Evolutionary conservation across 2,113 vertebrate species (phyloP).

Genomic region (Ia io): DNA sequence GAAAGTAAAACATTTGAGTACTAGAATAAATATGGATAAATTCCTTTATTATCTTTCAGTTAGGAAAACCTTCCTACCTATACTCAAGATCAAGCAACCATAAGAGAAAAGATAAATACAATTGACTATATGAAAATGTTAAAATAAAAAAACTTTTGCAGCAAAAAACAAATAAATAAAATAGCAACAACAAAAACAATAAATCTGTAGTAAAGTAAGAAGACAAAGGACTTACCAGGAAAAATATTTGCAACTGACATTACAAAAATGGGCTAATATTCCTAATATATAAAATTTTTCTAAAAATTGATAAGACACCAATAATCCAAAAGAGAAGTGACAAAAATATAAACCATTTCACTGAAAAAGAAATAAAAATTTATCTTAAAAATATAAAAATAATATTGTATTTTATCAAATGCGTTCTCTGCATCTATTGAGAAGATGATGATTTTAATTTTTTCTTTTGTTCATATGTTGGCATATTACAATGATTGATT

Average conservation of each 20-base stretch:
- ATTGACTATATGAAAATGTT: not conserved
- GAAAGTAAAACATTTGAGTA: not conserved
- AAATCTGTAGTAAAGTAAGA: not conserved
- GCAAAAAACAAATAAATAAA: not conserved
- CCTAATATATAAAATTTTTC: not conserved
- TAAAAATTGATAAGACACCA: not conserved
- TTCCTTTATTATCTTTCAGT: not conserved
- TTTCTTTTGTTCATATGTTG: no score
- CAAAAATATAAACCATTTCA: not conserved
- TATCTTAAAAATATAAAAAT: not conserved
- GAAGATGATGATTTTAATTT: no score
- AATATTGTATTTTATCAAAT: no score
- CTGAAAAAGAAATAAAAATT: not conserved
- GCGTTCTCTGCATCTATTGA: no score
- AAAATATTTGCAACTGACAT: not conserved
- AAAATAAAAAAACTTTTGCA: not conserved
- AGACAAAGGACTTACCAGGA: not conserved
- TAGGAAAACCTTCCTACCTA: not conserved
- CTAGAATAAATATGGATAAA: not conserved
- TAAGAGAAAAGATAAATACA: not conserved
- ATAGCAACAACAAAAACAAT: not conserved
- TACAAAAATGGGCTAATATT: not conserved
- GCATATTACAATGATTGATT: no score
- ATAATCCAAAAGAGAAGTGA: not conserved
- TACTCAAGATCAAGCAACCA: not conserved